Conservation (phyloP, 2,888 invertebrate species). For the Lochmaea crataegi region DNA sequence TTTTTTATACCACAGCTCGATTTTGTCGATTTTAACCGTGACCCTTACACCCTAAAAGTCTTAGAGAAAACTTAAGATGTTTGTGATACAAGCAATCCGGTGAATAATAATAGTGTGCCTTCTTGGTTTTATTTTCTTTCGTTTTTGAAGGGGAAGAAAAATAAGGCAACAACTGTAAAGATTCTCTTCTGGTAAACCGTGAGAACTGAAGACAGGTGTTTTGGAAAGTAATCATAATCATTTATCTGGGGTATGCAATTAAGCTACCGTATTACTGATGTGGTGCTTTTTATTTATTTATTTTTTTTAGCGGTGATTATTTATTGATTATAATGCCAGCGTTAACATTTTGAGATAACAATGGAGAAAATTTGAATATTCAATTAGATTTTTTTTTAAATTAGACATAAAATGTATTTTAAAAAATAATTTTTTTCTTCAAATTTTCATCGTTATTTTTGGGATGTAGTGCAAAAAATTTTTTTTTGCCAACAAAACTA, state of each 20-base stretch:
- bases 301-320: background rate
- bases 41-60: constrained; percentile 36
- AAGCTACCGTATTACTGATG: constrained; percentile 62
- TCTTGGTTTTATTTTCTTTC: constrained; percentile 46
- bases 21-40: constrained; percentile 16
- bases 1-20: constrained; percentile 29
- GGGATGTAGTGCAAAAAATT: too few species aligned
- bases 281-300: constrained; percentile 42
- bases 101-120: constrained; percentile 32
- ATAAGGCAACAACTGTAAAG: constrained; percentile 45
- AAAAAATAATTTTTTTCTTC: too few species aligned
- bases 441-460: too few species aligned
- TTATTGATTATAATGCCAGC: background rate
- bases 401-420: too few species aligned
- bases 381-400: too few species aligned
- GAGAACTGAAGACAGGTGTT: constrained; percentile 63
- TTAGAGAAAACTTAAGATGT: constrained; percentile 40
- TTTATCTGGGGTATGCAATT: constrained; percentile 59
- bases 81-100: constrained; percentile 47
- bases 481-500: too few species aligned
- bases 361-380: background rate
- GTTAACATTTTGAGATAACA: background rate
- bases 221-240: constrained; percentile 60
- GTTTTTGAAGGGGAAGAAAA: constrained; percentile 49
- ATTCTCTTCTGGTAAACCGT: constrained; percentile 53